Percentiles rank a stretch among this genome's conserved stretches.
These are phyloP conservation scores for Saturnia japonica DNA, from an alignment of 2,888 invertebrate species.

Conservation along the genomic window DNA sequence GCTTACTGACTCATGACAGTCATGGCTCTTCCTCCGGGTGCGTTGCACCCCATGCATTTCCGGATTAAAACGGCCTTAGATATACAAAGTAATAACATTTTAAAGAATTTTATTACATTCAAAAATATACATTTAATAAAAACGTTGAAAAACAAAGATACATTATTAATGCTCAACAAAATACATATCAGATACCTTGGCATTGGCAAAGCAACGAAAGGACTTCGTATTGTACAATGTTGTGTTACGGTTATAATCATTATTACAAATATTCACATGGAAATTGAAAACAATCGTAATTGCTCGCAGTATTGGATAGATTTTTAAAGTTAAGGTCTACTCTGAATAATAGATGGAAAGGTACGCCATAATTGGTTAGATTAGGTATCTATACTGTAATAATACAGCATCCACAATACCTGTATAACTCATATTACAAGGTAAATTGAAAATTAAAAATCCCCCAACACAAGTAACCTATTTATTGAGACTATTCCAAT, in stretches of 20 bases:
- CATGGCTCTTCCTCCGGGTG: neutral
- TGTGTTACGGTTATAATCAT: slow-evolving; percentile 26
- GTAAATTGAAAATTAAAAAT: too few species aligned
- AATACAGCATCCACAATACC: neutral
- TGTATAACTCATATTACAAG: neutral
- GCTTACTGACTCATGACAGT: neutral
- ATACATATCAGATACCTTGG: neutral
- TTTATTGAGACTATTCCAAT: too few species aligned
- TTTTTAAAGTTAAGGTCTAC: neutral
- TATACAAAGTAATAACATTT: neutral
- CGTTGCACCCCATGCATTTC: neutral
- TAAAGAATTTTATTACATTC: neutral
- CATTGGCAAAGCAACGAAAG: neutral
- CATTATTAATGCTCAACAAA: neutral
- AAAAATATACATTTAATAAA: neutral
- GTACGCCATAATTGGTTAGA: neutral
- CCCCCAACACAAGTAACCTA: too few species aligned
- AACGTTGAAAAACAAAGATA: neutral
- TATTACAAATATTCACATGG: slow-evolving; percentile 26
- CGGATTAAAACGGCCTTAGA: neutral
- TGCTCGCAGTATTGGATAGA: neutral
- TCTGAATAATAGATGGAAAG: neutral
- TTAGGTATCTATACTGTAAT: neutral
- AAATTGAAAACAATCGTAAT: slow-evolving; percentile 22
- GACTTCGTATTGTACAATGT: slow-evolving; percentile 1